Evolutionary conservation across 2,797 vertebrate species (phyloP).

Genomic region (Galagoides demidoff): DNA sequence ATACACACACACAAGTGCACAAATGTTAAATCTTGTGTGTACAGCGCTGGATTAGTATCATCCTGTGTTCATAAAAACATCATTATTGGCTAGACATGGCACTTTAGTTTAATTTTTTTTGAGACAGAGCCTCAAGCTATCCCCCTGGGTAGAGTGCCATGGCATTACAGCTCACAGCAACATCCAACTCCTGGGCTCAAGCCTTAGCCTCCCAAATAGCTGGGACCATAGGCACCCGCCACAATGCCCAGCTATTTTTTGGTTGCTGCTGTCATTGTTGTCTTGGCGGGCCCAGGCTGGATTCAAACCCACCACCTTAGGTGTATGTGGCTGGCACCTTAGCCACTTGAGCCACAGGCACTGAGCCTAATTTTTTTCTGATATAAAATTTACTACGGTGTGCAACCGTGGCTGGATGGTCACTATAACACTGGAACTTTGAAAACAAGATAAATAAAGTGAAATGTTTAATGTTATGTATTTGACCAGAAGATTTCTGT

Average conservation of each 20-base stretch:
- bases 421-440: not conserved
- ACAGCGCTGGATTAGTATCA: not conserved
- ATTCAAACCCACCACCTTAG: no score
- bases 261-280: no score
- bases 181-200: no score
- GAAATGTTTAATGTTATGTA: not conserved
- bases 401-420: not conserved
- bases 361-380: not conserved
- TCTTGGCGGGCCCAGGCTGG: no score
- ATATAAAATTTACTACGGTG: not conserved
- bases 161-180: no score
- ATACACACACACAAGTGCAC: rapidly evolving
- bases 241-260: no score
- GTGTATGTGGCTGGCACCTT: no score
- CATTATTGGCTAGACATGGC: not conserved
- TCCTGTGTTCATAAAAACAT: not conserved
- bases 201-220: no score
- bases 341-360: no score
- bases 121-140: no score
- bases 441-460: not conserved
- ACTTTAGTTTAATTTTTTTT: not conserved
- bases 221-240: no score
- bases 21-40: not conserved
- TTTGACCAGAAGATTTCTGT: not conserved
- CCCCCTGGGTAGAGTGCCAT: no score